phyloP scores from a whole-genome alignment of 2,888 invertebrate species.

The Punctoribates punctum region DNA sequence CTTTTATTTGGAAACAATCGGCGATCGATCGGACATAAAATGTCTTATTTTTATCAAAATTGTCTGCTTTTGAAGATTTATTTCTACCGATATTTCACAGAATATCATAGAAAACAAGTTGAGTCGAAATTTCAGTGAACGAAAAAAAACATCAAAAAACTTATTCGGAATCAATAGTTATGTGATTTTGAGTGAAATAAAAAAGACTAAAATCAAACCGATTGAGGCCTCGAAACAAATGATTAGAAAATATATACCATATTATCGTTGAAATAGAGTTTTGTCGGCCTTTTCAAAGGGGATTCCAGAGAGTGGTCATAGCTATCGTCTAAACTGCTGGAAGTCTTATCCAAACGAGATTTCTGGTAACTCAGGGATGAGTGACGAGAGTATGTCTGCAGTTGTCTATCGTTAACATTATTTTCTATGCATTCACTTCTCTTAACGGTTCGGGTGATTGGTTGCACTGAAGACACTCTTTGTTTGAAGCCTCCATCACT shows the following conservation, averaged over 20 bases:
- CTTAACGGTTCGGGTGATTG: slow-evolving; percentile 24
- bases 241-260: neutral
- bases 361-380: neutral
- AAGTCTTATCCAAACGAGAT: neutral
- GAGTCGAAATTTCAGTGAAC: too few relatives aligned
- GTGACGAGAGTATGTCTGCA: neutral
- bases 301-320: neutral
- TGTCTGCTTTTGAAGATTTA: too few relatives aligned
- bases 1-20: too few relatives aligned
- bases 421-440: slow-evolving; percentile 18
- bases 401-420: neutral
- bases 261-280: slow-evolving; percentile 8
- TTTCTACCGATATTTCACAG: too few relatives aligned
- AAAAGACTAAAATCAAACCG: neutral
- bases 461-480: neutral
- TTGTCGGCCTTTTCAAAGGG: slow-evolving; percentile 27
- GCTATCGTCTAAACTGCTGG: slow-evolving; percentile 8
- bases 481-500: slow-evolving; percentile 42
- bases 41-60: too few relatives aligned
- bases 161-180: too few relatives aligned
- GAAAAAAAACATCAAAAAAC: too few relatives aligned
- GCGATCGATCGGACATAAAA: too few relatives aligned
- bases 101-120: too few relatives aligned
- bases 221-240: neutral
- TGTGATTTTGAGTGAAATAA: neutral